These are phyloP conservation scores for Meriones unguiculatus DNA, from an alignment of 2,113 vertebrate genomes.

Conservation along the genomic window DNA sequence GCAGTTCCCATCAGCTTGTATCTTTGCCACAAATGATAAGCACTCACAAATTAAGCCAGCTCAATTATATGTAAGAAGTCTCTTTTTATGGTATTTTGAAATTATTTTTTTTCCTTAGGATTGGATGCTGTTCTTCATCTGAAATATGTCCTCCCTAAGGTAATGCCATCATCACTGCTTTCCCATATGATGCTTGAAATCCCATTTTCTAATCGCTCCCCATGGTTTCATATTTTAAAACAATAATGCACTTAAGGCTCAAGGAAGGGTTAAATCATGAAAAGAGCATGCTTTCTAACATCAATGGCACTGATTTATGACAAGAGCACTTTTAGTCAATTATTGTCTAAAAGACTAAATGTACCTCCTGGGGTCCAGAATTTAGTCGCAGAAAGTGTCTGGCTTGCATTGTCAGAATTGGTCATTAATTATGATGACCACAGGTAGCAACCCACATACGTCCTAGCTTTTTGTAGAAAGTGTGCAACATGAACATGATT, in stretches of 20 bases:
- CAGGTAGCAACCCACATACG: slow-evolving; percentile 59
- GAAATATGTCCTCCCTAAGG: background rate
- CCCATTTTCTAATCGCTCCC: slow-evolving; percentile 38
- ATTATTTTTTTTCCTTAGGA: background rate
- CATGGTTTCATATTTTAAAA: slow-evolving; percentile 37
- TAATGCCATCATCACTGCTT: slow-evolving; percentile 9
- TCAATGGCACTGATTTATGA: slow-evolving; percentile 73
- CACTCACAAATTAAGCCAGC: slow-evolving; percentile 53
- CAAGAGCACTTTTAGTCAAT: slow-evolving; percentile 69
- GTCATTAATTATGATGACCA: slow-evolving; percentile 74
- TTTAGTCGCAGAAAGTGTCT: slow-evolving; percentile 70
- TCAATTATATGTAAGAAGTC: slow-evolving; percentile 8
- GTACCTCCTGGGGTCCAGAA: slow-evolving; percentile 63
- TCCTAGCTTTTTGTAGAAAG: slow-evolving; percentile 64
- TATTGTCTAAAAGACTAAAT: slow-evolving; percentile 75
- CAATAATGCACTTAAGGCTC: background rate
- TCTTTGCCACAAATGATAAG: slow-evolving; percentile 63
- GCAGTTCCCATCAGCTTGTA: slow-evolving; percentile 30
- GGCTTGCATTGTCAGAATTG: slow-evolving; percentile 55
- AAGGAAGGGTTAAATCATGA: slow-evolving; percentile 70
- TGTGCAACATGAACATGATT: background rate
- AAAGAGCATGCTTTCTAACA: slow-evolving; percentile 28
- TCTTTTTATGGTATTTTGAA: background rate
- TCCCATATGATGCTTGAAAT: slow-evolving; percentile 7
- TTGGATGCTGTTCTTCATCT: background rate